Base-by-base conservation (phyloP, 2,888 invertebrate genomes). In the Drosophila neoperkinsi region DNA sequence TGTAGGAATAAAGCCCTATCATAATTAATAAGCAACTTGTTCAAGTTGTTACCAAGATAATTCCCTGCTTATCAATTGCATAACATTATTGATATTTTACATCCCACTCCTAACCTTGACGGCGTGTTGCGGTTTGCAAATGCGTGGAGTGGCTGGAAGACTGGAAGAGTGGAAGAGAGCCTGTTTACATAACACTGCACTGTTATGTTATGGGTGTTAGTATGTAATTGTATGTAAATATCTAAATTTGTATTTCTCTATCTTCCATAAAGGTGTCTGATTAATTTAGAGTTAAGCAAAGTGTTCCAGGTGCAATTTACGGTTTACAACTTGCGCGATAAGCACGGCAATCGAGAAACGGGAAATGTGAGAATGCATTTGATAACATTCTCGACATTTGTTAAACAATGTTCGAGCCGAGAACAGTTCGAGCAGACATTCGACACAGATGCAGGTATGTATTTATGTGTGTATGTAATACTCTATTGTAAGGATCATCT, bases 61-160 rank as follows among this genome's bases (percentile, higher is more conserved):
- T 65, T 33, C 36, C 13, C 25, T 31, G 31, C 28, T 49, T 75
- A 71, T 71, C 60, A 58, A 7, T 25, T 38, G n/a, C 28, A 49
- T 41, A 69, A 51, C 36, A 33, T 53, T 64, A 34, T 52, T 50
- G 36, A 53, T 57, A 52, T 59, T 61, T 46, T 21, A 61, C 34
- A 10, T 65, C 57, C 55, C 64, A 55, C 36, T 75, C 68, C 43
- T 11, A 43, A 82, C 71, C 88, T 82, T 84, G 72, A 55, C 36
- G 30, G 43, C 30, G 30, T 38, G 11, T 3, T 18, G 18, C 31
- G 1, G 30, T 28, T 55, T 21, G 49, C 68, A 31, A 41, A 33
- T 28, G 28, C 0, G 0, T 28, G 28, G 28, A 28, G 28, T 69
- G 55, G 13, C 46, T 71, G 51, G 28, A 63, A 16, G 46, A 11